Evolutionary conservation across 2,888 invertebrate species (phyloP).

Genomic region (Diaphora mendica): DNA sequence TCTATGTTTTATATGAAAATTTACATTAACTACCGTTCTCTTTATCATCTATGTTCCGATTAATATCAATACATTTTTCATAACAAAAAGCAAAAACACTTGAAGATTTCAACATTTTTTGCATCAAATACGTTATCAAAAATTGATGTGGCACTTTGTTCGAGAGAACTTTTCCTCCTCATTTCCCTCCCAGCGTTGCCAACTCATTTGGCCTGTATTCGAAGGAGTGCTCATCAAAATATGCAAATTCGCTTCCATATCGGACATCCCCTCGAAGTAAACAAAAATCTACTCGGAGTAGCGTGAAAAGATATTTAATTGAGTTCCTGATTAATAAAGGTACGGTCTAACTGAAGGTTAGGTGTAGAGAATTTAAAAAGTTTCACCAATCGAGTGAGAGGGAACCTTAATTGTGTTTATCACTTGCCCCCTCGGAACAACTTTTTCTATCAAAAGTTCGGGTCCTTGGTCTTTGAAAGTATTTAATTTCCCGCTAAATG

Average conservation of each 20-base stretch:
- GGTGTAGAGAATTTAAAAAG: conserved; percentile 66
- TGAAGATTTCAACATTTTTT: conserved; percentile 4
- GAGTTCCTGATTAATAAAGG: conserved; percentile 72
- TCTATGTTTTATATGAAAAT: too few species aligned
- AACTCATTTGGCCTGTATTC: conserved; percentile 45
- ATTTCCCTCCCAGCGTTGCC: conserved; percentile 30
- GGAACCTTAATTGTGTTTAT: conserved; percentile 79
- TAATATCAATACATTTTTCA: conserved; percentile 5
- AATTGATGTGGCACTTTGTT: conserved; percentile 29
- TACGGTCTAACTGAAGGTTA: conserved; percentile 55
- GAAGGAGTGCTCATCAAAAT: conserved; percentile 46
- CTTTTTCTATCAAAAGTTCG: conserved; percentile 84
- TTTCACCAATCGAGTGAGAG: conserved; percentile 68
- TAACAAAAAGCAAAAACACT: neutral
- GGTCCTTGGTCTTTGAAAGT: conserved; percentile 70
- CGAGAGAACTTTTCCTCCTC: conserved; percentile 34
- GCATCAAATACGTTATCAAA: conserved; percentile 15
- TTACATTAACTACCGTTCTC: neutral
- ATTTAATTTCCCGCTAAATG: conserved; percentile 79
- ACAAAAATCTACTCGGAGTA: conserved; percentile 54
- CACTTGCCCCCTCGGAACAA: conserved; percentile 62
- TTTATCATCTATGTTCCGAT: neutral
- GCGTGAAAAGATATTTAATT: conserved; percentile 58
- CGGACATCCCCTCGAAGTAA: conserved; percentile 52
- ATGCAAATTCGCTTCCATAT: conserved; percentile 50